A percentile compares a stretch with the other conserved stretches of the same genome.
Conservation (phyloP, 1,140 invertebrate species). For the Anastatus disparis region DNA sequence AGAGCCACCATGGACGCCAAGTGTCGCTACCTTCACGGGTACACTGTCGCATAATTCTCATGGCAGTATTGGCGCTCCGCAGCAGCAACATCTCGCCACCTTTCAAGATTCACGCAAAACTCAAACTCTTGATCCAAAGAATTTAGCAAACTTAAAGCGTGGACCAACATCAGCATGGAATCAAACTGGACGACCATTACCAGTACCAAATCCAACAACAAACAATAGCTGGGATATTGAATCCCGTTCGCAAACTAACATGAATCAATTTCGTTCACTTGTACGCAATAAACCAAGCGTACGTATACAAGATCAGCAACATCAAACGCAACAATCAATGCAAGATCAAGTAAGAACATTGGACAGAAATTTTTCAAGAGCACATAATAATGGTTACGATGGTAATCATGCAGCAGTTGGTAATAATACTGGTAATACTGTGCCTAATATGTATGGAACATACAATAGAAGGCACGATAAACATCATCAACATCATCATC, state of each 20-base stretch:
- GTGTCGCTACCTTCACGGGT: conserved; percentile 62
- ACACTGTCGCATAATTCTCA: conserved; percentile 64
- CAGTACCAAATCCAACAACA: conserved; percentile 52
- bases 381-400: conserved; percentile 54
- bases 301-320: conserved; percentile 37
- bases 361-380: conserved; percentile 62
- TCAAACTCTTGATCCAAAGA: conserved; percentile 64
- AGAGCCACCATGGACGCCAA: conserved; percentile 65
- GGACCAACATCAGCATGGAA: conserved; percentile 62
- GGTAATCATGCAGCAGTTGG: conserved; percentile 57
- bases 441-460: conserved; percentile 66
- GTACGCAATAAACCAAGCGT: conserved; percentile 62
- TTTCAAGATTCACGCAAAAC: conserved; percentile 65
- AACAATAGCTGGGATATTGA: conserved; percentile 63
- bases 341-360: conserved; percentile 64
- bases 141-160: conserved; percentile 61
- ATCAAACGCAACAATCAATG: conserved; percentile 57
- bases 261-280: conserved; percentile 65
- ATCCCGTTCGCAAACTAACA: conserved; percentile 63
- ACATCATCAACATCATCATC: conserved; percentile 44
- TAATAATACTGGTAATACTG: conserved; percentile 51
- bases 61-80: conserved; percentile 40
- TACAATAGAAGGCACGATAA: conserved; percentile 61
- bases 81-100: conserved; percentile 63
- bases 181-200: conserved; percentile 58